Conservation (phyloP, 2,113 vertebrate genomes). For the Microtus oregoni region DNA sequence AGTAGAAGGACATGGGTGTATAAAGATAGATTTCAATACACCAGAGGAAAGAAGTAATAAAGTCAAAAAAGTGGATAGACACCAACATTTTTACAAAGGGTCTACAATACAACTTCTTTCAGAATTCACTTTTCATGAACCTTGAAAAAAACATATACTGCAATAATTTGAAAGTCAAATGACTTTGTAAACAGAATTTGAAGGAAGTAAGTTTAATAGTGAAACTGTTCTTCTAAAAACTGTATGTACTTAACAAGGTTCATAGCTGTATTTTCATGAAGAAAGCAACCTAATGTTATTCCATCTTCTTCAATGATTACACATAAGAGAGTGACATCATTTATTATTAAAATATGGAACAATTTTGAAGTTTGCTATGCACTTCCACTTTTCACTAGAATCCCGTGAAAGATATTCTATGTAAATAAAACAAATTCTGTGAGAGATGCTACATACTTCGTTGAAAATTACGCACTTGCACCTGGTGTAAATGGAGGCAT, state of each 20-base stretch:
- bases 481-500: background rate
- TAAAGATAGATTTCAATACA: background rate
- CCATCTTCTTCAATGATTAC: background rate
- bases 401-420: background rate
- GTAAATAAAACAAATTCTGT: conserved; percentile 16
- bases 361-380: background rate
- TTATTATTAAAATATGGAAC: conserved; percentile 25
- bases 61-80: background rate
- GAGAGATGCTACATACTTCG: background rate
- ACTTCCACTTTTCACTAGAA: conserved; percentile 10
- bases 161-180: conserved; percentile 5
- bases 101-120: background rate
- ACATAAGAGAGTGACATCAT: conserved; percentile 25
- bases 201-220: background rate
- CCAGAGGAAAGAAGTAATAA: background rate
- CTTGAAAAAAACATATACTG: background rate
- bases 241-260: background rate
- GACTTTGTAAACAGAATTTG: background rate
- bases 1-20: background rate
- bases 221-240: background rate
- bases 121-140: conserved; percentile 48
- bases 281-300: background rate
- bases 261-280: background rate
- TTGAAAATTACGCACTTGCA: background rate
- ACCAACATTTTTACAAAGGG: background rate